phyloP scores from a whole-genome alignment of 2,888 invertebrate genomes.

The Oxytorus armatus region DNA sequence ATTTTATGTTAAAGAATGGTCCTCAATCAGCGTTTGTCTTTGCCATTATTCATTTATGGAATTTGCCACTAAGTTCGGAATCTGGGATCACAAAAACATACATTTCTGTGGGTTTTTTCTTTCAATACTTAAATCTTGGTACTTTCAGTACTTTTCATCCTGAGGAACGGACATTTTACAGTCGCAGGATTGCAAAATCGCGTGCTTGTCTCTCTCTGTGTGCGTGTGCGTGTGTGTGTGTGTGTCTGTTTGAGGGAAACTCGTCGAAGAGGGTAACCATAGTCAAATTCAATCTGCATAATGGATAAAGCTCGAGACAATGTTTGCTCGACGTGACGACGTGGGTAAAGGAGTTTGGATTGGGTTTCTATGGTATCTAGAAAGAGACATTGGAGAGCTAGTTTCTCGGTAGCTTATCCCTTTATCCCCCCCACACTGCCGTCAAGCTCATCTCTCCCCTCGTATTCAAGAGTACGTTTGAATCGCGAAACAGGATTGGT shows the following conservation, averaged over 20 bases:
- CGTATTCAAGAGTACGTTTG: slow-evolving; percentile 45
- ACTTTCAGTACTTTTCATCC: no score
- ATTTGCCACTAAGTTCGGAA: no score
- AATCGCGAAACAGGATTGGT: slow-evolving; percentile 69
- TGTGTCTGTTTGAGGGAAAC: not conserved
- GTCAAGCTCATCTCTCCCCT: slow-evolving; percentile 15
- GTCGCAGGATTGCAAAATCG: not conserved
- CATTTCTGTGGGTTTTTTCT: no score
- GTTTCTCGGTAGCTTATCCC: slow-evolving; percentile 54
- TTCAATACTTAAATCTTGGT: no score
- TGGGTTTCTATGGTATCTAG: slow-evolving; percentile 53
- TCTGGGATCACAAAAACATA: no score
- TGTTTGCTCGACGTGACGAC: slow-evolving; percentile 79
- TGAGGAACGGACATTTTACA: no score
- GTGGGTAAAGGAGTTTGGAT: slow-evolving; percentile 59
- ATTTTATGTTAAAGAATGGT: no score
- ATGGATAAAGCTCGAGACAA: slow-evolving; percentile 83
- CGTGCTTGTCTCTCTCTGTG: not conserved
- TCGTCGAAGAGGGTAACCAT: slow-evolving; percentile 31
- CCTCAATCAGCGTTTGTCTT: no score
- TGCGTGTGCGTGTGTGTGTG: slow-evolving; percentile 17
- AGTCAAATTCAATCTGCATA: slow-evolving; percentile 81
- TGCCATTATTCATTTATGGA: no score
- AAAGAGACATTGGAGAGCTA: slow-evolving; percentile 22
- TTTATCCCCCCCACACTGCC: slow-evolving; percentile 50